Conservation (phyloP, 2,113 vertebrate genomes). For the Ranitomeya variabilis region DNA sequence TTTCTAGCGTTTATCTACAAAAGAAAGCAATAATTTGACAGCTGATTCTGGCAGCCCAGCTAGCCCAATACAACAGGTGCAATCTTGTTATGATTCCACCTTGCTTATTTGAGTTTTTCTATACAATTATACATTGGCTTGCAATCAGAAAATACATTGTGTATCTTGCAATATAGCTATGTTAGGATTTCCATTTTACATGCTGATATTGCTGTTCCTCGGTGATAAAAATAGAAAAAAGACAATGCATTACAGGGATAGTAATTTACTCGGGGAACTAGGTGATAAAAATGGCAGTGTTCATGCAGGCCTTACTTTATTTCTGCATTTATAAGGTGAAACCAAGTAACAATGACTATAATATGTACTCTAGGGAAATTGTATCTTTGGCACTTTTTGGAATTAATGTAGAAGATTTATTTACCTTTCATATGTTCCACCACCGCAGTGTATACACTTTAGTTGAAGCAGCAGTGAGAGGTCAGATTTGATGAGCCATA, state of each 20-base stretch:
- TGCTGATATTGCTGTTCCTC: constrained; percentile 56
- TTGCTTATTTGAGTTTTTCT: constrained; percentile 21
- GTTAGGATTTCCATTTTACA: constrained; percentile 58
- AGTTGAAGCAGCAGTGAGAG: constrained; percentile 37
- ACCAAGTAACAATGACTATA: constrained; percentile 54
- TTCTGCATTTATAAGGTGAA: constrained; percentile 58
- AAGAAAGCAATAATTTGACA: neutral
- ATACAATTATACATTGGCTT: constrained; percentile 50
- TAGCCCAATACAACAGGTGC: constrained; percentile 5
- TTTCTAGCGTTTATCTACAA: neutral
- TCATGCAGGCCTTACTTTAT: constrained; percentile 53
- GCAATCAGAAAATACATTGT: constrained; percentile 54
- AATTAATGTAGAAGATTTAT: constrained; percentile 58
- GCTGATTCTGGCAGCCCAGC: constrained; percentile 5
- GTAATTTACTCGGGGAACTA: constrained; percentile 57
- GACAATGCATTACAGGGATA: constrained; percentile 51
- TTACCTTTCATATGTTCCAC: constrained; percentile 51
- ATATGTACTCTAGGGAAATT: constrained; percentile 55
- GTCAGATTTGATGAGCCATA: constrained; percentile 53
- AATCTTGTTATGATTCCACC: constrained; percentile 26
- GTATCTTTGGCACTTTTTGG: constrained; percentile 56
- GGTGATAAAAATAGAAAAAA: constrained; percentile 58
- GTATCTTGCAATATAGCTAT: constrained; percentile 49
- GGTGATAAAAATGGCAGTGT: constrained; percentile 56
- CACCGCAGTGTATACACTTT: constrained; percentile 42